Evolutionary conservation across 2,113 vertebrate genomes (phyloP).

Genomic region (Apaloderma vittatum): DNA sequence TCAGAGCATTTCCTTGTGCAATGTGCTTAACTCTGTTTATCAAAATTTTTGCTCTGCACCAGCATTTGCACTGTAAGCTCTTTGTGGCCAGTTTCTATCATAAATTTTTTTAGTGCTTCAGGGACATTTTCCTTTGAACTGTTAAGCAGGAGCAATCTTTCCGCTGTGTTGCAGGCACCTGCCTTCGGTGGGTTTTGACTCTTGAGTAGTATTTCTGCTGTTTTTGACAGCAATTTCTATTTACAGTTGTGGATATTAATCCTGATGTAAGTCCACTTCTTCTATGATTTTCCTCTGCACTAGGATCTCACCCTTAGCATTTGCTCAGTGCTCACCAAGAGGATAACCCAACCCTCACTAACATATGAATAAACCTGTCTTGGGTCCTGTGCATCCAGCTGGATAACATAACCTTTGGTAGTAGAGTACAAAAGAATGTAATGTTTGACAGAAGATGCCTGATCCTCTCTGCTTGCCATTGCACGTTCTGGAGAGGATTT

Average conservation of each 20-base stretch:
- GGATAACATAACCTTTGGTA: neutral
- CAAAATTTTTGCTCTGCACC: neutral
- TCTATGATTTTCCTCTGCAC: neutral
- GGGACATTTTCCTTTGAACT: neutral
- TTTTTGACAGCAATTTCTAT: neutral
- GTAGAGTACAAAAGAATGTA: neutral
- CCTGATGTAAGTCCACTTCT: neutral
- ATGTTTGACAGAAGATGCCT: neutral
- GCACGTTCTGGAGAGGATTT: neutral
- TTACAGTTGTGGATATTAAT: neutral
- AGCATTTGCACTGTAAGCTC: neutral
- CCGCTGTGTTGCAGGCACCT: neutral
- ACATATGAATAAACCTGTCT: neutral
- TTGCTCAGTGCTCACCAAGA: neutral
- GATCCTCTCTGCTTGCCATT: neutral
- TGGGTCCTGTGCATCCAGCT: neutral
- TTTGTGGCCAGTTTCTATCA: neutral
- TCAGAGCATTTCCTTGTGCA: neutral
- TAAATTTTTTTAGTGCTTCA: neutral
- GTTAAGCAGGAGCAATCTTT: neutral
- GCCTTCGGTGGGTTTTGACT: neutral
- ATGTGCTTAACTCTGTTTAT: neutral
- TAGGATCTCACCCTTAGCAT: neutral
- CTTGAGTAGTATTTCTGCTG: neutral
- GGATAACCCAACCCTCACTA: neutral